These are phyloP conservation scores for Laterallus jamaicensis DNA, from an alignment of 2,113 vertebrate species.

Conservation along the genomic window DNA sequence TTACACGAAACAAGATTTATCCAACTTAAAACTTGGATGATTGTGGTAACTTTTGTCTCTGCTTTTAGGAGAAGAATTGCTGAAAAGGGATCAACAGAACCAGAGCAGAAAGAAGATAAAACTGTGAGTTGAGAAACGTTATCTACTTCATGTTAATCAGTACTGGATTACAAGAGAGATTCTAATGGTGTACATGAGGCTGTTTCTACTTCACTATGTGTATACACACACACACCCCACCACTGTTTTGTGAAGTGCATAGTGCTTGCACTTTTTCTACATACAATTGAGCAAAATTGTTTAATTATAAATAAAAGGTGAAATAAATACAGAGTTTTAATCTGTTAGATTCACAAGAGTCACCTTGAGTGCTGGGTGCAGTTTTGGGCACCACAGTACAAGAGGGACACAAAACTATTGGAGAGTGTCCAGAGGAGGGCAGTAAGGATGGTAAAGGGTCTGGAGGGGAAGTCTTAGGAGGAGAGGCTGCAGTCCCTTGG, in stretches of 20 bases:
- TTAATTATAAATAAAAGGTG: neutral
- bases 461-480: too few species aligned
- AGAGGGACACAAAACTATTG: too few species aligned
- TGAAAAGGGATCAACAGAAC: conserved; percentile 95
- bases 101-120: conserved; percentile 89
- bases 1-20: neutral
- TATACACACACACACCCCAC: neutral
- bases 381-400: too few species aligned
- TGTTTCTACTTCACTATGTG: neutral
- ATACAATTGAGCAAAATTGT: neutral
- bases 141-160: neutral
- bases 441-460: too few species aligned
- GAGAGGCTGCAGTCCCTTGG: too few species aligned
- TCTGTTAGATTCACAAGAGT: neutral
- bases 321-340: neutral
- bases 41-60: neutral
- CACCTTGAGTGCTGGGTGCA: neutral
- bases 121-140: conserved; percentile 78
- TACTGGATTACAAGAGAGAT: neutral
- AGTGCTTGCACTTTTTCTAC: neutral
- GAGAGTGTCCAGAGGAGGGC: too few species aligned
- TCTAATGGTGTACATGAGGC: neutral
- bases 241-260: neutral
- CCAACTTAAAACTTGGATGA: neutral
- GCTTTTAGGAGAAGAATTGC: conserved; percentile 92